These are phyloP conservation scores for Psylliodes chrysocephalus DNA, from an alignment of 2,888 invertebrate genomes.

Conservation along the genomic window DNA sequence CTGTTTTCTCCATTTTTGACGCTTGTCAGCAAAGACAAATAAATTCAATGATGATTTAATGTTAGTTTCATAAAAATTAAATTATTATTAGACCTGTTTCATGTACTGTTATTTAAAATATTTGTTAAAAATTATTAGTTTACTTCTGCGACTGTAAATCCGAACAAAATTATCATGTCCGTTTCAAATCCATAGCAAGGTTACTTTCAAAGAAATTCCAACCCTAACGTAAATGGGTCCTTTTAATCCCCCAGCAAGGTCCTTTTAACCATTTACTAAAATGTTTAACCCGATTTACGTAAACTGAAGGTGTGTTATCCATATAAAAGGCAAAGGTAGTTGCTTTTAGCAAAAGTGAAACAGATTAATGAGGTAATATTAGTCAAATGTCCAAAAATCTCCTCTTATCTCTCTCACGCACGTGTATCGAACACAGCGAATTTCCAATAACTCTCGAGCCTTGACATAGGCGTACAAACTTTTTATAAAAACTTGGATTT, in stretches of 20 bases:
- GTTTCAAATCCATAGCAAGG: conserved; percentile 34
- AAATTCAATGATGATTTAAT: too few relatives aligned
- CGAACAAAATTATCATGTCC: background rate
- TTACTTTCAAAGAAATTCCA: conserved; percentile 37
- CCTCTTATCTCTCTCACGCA: conserved; percentile 57
- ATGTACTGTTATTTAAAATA: too few relatives aligned
- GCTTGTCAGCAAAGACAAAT: too few relatives aligned
- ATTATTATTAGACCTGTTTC: too few relatives aligned
- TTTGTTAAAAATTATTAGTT: too few relatives aligned
- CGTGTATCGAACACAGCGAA: conserved; percentile 52
- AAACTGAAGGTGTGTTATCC: conserved; percentile 54
- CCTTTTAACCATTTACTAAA: conserved; percentile 51
- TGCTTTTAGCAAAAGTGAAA: conserved; percentile 58
- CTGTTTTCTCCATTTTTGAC: too few relatives aligned
- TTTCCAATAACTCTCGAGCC: conserved; percentile 40
- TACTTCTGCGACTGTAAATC: too few relatives aligned
- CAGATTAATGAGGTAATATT: conserved; percentile 62
- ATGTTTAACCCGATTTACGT: conserved; percentile 52
- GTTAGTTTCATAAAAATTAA: too few relatives aligned
- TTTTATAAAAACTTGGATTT: background rate
- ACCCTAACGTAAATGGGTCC: conserved; percentile 45
- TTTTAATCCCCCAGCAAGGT: conserved; percentile 46
- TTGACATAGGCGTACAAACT: conserved; percentile 16
- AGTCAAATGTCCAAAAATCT: conserved; percentile 62
- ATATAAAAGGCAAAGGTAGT: conserved; percentile 54